Evolutionary conservation across 2,888 invertebrate species (phyloP), one percentile per base, ranked within the genome.

Genomic region (Danaus chrysippus): DNA sequence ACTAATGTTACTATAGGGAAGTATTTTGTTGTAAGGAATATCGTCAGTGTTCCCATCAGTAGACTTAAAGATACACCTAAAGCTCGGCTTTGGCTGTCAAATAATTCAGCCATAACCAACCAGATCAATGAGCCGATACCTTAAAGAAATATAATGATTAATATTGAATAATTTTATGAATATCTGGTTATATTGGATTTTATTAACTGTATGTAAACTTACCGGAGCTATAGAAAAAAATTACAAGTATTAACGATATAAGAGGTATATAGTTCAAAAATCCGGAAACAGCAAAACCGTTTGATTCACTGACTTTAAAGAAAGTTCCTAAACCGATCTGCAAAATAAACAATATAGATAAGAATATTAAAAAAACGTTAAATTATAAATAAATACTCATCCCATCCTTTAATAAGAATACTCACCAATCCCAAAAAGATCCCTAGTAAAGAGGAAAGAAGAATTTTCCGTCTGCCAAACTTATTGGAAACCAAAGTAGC

Each of bases 161-260:
- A 34, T 34, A 34, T 34, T 34, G 6, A 34, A 34, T 34, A 34
- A 6, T 34, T 34, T 34, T 34, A 34, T 34, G 6, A 34, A 34
- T 34, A 34, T 34, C 23, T 34, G 23, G 23, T 23, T 23, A 23
- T 3, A 23, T 23, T 23, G 23, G 23, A 23, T 23, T 23, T 3
- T 3, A 23, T 23, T 23, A 23, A 1, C 3, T 3, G 23, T 23
- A 34, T 34, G 23, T 17, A 12, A 11, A 66, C 71, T 74, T 68
- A 86, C 87, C 87, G 68, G 81, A 81, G 69, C 82, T 84, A n/a
- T 69, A 87, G 59, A 79, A 81, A 65, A 70, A 84, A 10, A 84
- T 82, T 0, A 83, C 77, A 1, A 87, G 54, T 3, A 86, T 79
- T 1, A 88, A 62, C 0, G 86, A 88, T 12, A 79, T 68, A 0